Base-by-base conservation (phyloP, 1,140 invertebrate species). In the Caerostris darwini region DNA sequence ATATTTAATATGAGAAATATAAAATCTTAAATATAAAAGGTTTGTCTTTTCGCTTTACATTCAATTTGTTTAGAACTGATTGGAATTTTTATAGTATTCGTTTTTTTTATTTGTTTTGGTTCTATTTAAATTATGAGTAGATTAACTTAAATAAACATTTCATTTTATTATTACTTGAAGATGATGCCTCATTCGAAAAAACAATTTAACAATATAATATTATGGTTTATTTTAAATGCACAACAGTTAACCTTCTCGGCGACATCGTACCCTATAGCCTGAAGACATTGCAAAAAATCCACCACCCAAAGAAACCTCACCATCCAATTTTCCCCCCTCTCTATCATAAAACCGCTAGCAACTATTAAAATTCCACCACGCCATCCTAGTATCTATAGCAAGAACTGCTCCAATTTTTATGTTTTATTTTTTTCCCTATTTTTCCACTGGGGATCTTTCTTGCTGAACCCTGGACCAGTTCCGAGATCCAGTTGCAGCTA, bases 301-400 rank as follows among this genome's bases (percentile, higher is more conserved):
- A 53, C 34, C 50, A 77, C 71, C 71, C 10, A 34, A 77, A 64
- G 19, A 81, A 85, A 59, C 56, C 17, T 58, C 56, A 59, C 56
- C 53, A 53, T 12, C 53, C 10, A 53, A 12, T 50, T 71, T 71
- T 71, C 10, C 50, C 14, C 34, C 34, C 71, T 12, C 8, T 17
- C 53, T 88, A 64, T 17, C 7, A 17, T 50, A 8, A 50, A 90
- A 90, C 88, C 50, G 64, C 64, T 17, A 77, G 58, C 64, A 71
- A 34, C 88, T 53, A 90, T 90, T 82, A 91, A 82, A 50, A 91
- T 91, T 91, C 90, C 86, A 54, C 19, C 14, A 57, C 57, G 82
- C 82, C 54, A 77, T 34, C 61, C 61, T 77, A 50, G 34, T 53
- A 77, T 85, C 83, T 58, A 8, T 12, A 91, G 19, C 17, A 71